Evolutionary conservation across 2,113 vertebrate genomes (phyloP), one percentile per base, ranked within the genome.

Genomic region (Takifugu flavidus): DNA sequence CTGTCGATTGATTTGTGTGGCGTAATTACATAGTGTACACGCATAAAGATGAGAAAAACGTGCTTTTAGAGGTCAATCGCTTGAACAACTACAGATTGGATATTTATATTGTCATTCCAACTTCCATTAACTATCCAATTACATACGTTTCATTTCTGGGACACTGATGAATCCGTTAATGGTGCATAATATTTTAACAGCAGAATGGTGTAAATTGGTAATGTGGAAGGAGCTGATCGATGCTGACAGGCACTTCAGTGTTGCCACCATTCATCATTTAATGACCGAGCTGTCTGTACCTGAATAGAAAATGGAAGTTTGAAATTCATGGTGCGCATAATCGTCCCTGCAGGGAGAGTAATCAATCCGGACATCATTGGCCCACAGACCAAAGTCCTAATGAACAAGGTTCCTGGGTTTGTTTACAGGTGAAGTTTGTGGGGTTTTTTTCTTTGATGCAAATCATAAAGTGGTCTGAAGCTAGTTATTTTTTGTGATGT

Each of bases 201-300:
- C 57, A 25, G 62, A 75, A 59, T 10, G 49, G 55, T 53, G 70
- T n/a, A 11, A 53, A 56, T 13, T 56, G 53, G 39, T 49, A 59
- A 80, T 75, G 80, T 74, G 59, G 76, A 65, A 53, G 42, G 11
- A 72, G 59, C 59, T 39, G 77, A 87, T 86, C 53, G 72, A 78
- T 77, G 76, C 78, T 58, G 78, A 76, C 79, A 74, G 68, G 2
- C 60, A 60, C 59, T 75, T 83, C 71, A 79, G 65, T 72, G 63
- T 70, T 6, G 25, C 62, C 31, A 8, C 57, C 71, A 81, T 86
- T 78, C 70, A 78, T 85, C 83, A 85, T 79, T 67, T 79, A 49
- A 80, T 73, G 70, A 66, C 46, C 20, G 6, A 34, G 34, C 59
- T 64, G 78, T 67, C 69, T 65, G 50, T 59, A 68, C 66, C 56